Conservation (phyloP, 2,797 vertebrate species). For the Anabacerthia variegaticeps region DNA sequence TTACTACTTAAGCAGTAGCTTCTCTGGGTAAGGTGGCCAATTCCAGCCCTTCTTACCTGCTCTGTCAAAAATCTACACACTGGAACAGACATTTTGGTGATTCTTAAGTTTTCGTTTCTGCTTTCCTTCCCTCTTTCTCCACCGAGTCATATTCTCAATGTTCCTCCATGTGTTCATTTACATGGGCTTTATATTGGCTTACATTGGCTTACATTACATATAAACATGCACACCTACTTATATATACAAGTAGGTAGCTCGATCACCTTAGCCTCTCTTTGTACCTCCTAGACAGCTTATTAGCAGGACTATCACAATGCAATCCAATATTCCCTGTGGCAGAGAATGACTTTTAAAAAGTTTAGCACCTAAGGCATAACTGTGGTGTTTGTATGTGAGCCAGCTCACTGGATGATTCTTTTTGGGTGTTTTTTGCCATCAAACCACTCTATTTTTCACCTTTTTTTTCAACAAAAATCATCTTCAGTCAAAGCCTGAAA, state of each 20-base stretch:
- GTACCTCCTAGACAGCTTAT: not conserved
- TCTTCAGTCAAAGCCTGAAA: not conserved
- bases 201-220: not conserved
- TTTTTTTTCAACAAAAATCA: not conserved
- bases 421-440: not conserved
- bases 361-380: not conserved
- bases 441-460: not conserved
- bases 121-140: not conserved
- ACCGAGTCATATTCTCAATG: not conserved
- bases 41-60: not conserved
- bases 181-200: not conserved
- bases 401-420: not conserved
- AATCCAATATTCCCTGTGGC: not conserved
- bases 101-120: not conserved
- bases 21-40: not conserved
- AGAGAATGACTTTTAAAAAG: not conserved
- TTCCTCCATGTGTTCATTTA: not conserved
- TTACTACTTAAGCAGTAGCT: not conserved
- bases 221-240: not conserved
- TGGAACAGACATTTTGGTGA: not conserved
- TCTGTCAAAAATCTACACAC: not conserved
- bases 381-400: not conserved
- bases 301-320: not conserved
- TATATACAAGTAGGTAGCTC: not conserved
- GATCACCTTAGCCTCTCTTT: not conserved